phyloP scores from a whole-genome alignment of 2,113 vertebrate species.

The Mustela lutreola region DNA sequence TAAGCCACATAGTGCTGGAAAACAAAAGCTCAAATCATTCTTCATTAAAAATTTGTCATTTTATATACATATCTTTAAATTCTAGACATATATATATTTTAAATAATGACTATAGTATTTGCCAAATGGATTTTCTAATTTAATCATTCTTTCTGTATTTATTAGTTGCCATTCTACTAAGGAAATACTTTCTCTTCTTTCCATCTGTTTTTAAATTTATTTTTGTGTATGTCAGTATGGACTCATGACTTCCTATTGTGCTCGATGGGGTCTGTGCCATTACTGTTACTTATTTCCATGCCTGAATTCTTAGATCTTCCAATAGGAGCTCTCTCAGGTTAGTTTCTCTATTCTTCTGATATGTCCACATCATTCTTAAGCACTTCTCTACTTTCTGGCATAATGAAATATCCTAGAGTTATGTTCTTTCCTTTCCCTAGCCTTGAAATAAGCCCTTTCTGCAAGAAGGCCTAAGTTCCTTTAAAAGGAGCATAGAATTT shows the following conservation, averaged over 20 bases:
- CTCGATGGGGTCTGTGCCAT: not conserved
- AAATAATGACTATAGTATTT: not conserved
- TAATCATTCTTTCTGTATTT: constrained; percentile 18
- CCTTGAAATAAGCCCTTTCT: not conserved
- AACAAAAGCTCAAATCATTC: not conserved
- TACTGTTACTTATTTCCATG: not conserved
- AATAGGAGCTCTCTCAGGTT: not conserved
- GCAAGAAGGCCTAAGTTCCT: not conserved
- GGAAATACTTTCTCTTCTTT: not conserved
- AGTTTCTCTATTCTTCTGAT: not conserved
- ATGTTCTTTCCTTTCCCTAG: not conserved
- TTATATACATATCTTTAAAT: not conserved
- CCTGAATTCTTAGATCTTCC: not conserved
- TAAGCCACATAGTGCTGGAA: not conserved
- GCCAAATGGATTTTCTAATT: constrained; percentile 3
- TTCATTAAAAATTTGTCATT: constrained; percentile 5
- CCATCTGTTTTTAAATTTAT: constrained; percentile 16
- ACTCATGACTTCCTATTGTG: not conserved
- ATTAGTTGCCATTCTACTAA: constrained; percentile 25
- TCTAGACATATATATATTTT: not conserved
- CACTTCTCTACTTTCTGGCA: not conserved
- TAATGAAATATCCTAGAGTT: not conserved
- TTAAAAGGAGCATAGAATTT: not conserved
- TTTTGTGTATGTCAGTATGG: not conserved
- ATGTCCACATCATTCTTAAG: not conserved